A percentile compares a stretch with the other conserved stretches of the same genome.
phyloP scores from a whole-genome alignment of 2,888 invertebrate species.

The Chaetoderma sp. region DNA sequence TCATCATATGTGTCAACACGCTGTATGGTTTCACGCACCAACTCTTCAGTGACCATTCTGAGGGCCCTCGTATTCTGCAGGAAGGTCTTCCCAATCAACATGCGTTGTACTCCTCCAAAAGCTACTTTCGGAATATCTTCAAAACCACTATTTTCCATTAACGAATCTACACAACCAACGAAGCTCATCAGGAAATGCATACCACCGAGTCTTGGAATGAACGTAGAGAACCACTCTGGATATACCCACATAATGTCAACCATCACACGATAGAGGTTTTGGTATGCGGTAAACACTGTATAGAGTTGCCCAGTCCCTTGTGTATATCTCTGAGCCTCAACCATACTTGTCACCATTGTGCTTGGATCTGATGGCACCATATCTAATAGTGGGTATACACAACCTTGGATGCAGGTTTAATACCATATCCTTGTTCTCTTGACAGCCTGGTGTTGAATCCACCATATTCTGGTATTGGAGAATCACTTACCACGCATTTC shows the following conservation, averaged over 20 bases:
- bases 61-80: slow-evolving; percentile 39
- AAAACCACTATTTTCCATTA: slow-evolving; percentile 42
- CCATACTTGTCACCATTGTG: slow-evolving; percentile 34
- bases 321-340: slow-evolving; percentile 25
- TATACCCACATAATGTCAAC: slow-evolving; percentile 38
- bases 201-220: slow-evolving; percentile 38
- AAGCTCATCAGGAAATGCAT: slow-evolving; percentile 47
- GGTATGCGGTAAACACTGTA: slow-evolving; percentile 30
- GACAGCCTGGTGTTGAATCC: slow-evolving; percentile 33
- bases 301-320: slow-evolving; percentile 18
- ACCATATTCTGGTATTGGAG: slow-evolving; percentile 21
- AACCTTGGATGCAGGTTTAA: slow-evolving; percentile 21
- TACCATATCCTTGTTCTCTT: slow-evolving; percentile 21
- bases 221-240: slow-evolving; percentile 24
- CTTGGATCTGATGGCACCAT: slow-evolving; percentile 32
- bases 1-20: neutral
- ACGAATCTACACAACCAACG: slow-evolving; percentile 33
- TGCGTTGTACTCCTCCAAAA: slow-evolving; percentile 38
- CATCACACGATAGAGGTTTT: slow-evolving; percentile 37
- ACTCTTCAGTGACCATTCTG: slow-evolving; percentile 33
- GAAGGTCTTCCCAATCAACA: slow-evolving; percentile 44
- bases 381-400: slow-evolving; percentile 32
- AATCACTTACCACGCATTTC: too few species aligned
- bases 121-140: slow-evolving; percentile 31
- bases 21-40: slow-evolving; percentile 19